These are phyloP conservation scores for Calonectris borealis DNA, from an alignment of 2,113 vertebrate genomes.

Conservation along the genomic window DNA sequence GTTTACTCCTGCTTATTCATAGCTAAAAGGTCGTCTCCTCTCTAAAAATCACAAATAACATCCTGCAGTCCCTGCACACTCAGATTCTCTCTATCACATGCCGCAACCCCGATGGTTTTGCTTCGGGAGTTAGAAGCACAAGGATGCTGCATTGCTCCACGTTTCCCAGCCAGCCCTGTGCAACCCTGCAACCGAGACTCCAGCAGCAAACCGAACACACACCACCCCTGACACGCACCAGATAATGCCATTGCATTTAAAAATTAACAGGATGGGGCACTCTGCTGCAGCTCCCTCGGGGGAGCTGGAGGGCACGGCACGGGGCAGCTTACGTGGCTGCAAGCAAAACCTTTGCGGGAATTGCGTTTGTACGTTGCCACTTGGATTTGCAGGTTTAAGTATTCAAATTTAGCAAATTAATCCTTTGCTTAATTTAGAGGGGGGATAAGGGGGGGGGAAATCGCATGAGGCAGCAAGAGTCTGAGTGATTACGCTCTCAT, in stretches of 20 bases:
- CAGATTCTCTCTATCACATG: accelerated
- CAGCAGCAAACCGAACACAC: not conserved
- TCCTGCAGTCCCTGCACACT: not conserved
- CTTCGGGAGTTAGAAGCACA: not conserved
- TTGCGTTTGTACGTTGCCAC: not conserved
- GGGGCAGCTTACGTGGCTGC: accelerated
- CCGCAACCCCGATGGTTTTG: too few species aligned
- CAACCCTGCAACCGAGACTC: not conserved
- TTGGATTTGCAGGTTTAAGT: not conserved
- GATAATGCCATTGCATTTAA: accelerated
- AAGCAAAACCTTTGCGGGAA: not conserved
- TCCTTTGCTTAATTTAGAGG: not conserved
- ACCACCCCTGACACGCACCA: accelerated
- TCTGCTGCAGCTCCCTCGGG: not conserved
- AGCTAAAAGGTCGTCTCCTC: not conserved
- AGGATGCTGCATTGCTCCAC: not conserved
- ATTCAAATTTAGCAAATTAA: constrained; percentile 20
- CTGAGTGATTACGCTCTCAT: not conserved
- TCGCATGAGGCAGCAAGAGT: not conserved
- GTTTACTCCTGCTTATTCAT: not conserved
- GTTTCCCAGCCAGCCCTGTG: not conserved
- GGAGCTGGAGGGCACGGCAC: not conserved
- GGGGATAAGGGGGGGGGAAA: not conserved
- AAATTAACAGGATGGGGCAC: accelerated
- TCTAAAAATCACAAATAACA: not conserved